These are phyloP conservation scores for Daktulosphaira vitifoliae DNA, from an alignment of 1,140 invertebrate genomes.

Conservation along the genomic window DNA sequence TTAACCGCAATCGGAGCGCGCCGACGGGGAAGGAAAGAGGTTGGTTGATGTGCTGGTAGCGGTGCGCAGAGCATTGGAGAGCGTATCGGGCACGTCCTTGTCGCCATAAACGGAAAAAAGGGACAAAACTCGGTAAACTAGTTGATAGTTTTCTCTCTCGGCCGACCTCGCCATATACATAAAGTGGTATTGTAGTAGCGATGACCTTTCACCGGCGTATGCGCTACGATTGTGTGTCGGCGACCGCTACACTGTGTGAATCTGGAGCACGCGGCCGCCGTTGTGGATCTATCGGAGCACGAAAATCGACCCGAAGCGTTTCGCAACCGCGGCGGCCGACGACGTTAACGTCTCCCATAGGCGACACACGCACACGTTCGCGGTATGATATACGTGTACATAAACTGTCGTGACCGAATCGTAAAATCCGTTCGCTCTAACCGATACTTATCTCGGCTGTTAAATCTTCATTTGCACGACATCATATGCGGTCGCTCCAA, in stretches of 20 bases:
- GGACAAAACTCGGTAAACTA: neutral
- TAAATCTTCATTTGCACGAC: slow-evolving; percentile 26
- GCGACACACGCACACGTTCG: no score
- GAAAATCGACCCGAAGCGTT: slow-evolving; percentile 23
- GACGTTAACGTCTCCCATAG: no score
- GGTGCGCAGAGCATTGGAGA: no score
- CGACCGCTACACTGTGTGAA: neutral
- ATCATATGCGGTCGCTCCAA: neutral
- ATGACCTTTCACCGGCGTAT: slow-evolving; percentile 17
- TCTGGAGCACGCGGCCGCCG: neutral
- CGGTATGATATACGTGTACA: neutral
- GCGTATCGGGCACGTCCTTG: no score
- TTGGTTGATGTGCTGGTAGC: no score
- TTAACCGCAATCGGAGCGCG: no score
- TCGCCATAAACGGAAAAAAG: no score
- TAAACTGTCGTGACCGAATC: slow-evolving; percentile 21
- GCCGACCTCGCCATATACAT: slow-evolving; percentile 5
- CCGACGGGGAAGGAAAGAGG: no score
- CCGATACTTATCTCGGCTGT: slow-evolving; percentile 3
- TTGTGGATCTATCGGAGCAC: slow-evolving; percentile 7
- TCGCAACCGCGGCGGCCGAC: neutral
- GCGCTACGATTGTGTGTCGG: neutral
- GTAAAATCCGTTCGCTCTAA: no score
- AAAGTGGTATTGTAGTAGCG: neutral
- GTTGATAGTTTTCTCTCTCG: neutral